phyloP scores from a whole-genome alignment of 2,113 vertebrate species.

The Typhlomys cinereus region DNA sequence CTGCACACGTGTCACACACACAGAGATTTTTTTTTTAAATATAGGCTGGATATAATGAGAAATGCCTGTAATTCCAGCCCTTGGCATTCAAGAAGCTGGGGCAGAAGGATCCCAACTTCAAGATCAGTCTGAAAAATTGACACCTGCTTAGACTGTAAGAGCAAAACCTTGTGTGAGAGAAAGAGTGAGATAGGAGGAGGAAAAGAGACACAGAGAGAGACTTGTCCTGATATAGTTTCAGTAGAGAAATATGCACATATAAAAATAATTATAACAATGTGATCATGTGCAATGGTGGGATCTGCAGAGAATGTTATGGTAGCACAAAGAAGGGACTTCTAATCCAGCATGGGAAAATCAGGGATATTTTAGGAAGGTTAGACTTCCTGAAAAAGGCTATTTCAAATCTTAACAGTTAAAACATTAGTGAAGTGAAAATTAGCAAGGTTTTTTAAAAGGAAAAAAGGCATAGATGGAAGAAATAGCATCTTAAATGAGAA shows the following conservation, averaged over 20 bases:
- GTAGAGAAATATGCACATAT: background rate
- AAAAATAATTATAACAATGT: conserved; percentile 22
- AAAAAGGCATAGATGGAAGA: background rate
- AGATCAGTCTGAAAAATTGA: background rate
- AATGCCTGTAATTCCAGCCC: background rate
- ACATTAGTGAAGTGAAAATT: conserved; percentile 41
- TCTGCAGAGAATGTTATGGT: background rate
- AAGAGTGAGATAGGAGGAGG: background rate
- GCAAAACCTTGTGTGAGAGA: background rate
- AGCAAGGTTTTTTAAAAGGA: background rate
- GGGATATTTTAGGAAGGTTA: background rate
- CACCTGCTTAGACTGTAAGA: background rate
- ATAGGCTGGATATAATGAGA: background rate
- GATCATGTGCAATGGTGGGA: background rate
- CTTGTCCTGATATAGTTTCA: conserved; percentile 4
- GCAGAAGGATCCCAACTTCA: background rate
- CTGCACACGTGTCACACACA: too few species aligned
- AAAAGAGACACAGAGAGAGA: background rate
- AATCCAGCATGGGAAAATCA: conserved; percentile 3
- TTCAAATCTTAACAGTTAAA: conserved; percentile 22
- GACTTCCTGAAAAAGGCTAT: background rate
- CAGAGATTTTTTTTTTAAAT: too few species aligned
- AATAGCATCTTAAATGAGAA: conserved; percentile 11
- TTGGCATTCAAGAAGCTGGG: background rate
- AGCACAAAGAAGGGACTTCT: background rate